A percentile compares a stretch with the other conserved stretches of the same genome.
These are phyloP conservation scores for Neopipo cinnamomea DNA, from an alignment of 2,113 vertebrate species.

Conservation along the genomic window DNA sequence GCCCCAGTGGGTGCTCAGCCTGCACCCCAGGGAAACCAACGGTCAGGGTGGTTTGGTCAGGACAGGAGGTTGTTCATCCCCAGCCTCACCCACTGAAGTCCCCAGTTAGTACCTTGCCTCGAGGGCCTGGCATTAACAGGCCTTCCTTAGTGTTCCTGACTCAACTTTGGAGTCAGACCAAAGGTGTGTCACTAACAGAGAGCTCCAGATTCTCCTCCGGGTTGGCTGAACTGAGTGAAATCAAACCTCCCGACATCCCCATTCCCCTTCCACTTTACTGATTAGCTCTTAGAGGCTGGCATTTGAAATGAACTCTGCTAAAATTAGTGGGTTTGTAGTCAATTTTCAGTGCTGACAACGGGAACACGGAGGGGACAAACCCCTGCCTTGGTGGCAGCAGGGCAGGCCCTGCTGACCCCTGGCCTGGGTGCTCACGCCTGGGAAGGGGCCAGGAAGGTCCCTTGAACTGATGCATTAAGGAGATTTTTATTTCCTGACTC, in stretches of 20 bases:
- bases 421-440: accelerated
- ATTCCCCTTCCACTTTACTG: neutral
- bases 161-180: conserved; percentile 23
- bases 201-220: conserved; percentile 16
- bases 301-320: conserved; percentile 39
- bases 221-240: conserved; percentile 43
- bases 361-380: neutral
- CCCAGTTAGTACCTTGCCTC: neutral
- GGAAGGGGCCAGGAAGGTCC: neutral
- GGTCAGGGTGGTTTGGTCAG: accelerated
- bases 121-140: neutral
- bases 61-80: neutral
- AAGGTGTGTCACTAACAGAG: neutral
- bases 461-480: neutral
- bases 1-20: accelerated
- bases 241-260: neutral
- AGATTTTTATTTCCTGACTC: neutral
- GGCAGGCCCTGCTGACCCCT: neutral
- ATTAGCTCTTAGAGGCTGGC: conserved; percentile 37
- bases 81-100: neutral
- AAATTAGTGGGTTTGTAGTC: neutral
- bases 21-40: neutral
- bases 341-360: neutral
- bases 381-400: neutral
- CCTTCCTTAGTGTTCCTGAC: neutral